These are phyloP conservation scores for Sisor rabdophorus DNA, from an alignment of 2,113 vertebrate genomes.

Conservation along the genomic window DNA sequence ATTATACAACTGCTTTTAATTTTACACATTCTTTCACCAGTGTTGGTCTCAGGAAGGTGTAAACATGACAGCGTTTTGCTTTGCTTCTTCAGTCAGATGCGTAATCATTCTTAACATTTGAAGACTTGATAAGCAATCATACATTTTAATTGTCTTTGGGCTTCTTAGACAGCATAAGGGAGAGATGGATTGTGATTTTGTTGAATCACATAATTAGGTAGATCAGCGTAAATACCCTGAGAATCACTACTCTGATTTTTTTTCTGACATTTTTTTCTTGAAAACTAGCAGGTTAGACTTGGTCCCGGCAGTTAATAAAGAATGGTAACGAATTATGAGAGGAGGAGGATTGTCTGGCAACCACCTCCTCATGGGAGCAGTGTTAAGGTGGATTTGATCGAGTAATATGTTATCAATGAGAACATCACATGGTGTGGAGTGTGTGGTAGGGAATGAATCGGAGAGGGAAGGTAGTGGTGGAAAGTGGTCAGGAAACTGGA, in stretches of 20 bases:
- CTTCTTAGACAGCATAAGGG: slow-evolving; percentile 65
- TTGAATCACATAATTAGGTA: slow-evolving; percentile 63
- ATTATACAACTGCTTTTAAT: slow-evolving; percentile 64
- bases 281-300: slow-evolving; percentile 58
- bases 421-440: slow-evolving; percentile 76
- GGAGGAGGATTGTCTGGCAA: slow-evolving; percentile 68
- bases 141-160: slow-evolving; percentile 71
- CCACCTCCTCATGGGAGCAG: slow-evolving; percentile 73
- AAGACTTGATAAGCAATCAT: slow-evolving; percentile 62
- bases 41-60: slow-evolving; percentile 76
- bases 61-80: slow-evolving; percentile 70
- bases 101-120: slow-evolving; percentile 49
- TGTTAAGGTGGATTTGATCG: slow-evolving; percentile 70
- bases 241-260: slow-evolving; percentile 64
- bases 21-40: slow-evolving; percentile 77
- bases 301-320: slow-evolving; percentile 62
- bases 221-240: slow-evolving; percentile 71
- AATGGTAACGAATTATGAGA: slow-evolving; percentile 67
- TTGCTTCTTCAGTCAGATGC: slow-evolving; percentile 56
- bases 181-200: slow-evolving; percentile 57
- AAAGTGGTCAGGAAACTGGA: slow-evolving; percentile 68
- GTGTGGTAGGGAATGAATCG: slow-evolving; percentile 71
- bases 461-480: slow-evolving; percentile 68
- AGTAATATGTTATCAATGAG: slow-evolving; percentile 78
- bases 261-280: slow-evolving; percentile 56